Conservation (phyloP, 1,140 invertebrate genomes). For the Drosophila biarmipes region DNA sequence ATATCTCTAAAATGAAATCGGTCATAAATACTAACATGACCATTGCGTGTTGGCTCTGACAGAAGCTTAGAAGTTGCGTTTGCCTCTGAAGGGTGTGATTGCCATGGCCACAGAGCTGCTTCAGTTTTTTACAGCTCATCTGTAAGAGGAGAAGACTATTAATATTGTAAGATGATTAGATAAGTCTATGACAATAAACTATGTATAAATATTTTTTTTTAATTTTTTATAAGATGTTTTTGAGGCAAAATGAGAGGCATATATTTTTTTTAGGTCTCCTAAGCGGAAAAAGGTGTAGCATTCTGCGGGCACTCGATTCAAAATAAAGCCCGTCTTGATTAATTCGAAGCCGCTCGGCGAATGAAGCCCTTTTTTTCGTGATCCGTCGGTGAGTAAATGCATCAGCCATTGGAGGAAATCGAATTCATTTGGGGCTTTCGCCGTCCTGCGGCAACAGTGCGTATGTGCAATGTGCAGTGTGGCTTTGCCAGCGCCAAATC, state of each 20-base stretch:
- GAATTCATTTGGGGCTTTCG: constrained; percentile 43
- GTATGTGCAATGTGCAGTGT: constrained; percentile 74
- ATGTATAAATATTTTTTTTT: no score
- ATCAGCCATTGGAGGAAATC: constrained; percentile 35
- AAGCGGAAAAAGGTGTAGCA: background rate
- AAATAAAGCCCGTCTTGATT: constrained; percentile 25
- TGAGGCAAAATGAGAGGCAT: no score
- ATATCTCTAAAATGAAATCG: background rate
- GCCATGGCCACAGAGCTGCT: background rate
- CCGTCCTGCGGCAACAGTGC: constrained; percentile 52
- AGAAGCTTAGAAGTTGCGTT: background rate
- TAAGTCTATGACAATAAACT: no score
- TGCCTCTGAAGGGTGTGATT: background rate
- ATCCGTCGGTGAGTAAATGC: constrained; percentile 15
- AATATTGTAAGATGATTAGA: no score
- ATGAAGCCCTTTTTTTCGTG: background rate
- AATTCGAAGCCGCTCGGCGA: constrained; percentile 7
- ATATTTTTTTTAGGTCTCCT: no score
- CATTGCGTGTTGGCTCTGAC: constrained; percentile 6
- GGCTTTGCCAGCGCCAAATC: constrained; percentile 56
- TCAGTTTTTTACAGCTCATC: background rate
- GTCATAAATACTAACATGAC: constrained; percentile 5
- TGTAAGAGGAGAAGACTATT: background rate
- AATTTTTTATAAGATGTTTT: no score
- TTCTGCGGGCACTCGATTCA: background rate